A percentile compares a stretch with the other conserved stretches of the same genome.
Conservation (phyloP, 1,140 invertebrate genomes). For the Polypedilum pembai region DNA sequence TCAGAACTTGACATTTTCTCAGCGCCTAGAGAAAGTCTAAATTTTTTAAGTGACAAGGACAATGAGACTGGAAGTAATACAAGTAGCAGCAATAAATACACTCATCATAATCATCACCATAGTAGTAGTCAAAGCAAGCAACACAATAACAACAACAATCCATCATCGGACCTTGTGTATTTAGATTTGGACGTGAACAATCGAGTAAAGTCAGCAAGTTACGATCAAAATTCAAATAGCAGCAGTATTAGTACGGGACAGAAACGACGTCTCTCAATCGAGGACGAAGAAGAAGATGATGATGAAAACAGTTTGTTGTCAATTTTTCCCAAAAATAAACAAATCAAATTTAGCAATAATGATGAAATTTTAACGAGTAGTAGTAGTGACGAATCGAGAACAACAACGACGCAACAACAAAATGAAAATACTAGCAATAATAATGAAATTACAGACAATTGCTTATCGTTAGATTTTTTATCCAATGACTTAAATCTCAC, state of each 20-base stretch:
- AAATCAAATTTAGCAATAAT: background rate
- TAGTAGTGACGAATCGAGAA: background rate
- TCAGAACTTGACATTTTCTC: background rate
- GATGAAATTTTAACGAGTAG: background rate
- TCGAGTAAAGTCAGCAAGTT: background rate
- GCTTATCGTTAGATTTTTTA: conserved; percentile 4
- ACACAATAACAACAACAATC: background rate
- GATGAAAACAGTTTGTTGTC: background rate
- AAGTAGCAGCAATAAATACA: conserved; percentile 1
- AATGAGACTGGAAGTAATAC: background rate
- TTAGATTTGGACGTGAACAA: background rate
- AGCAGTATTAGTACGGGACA: background rate
- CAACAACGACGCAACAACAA: background rate
- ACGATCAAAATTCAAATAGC: background rate
- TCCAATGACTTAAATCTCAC: background rate
- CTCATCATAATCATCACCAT: background rate
- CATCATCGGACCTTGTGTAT: background rate
- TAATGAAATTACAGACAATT: background rate
- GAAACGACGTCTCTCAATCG: background rate
- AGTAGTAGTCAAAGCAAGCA: too few species aligned
- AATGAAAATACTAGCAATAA: background rate
- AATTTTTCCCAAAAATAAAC: background rate
- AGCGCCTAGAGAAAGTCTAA: background rate
- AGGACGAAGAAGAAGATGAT: background rate
- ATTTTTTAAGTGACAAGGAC: background rate